Percentiles rank a stretch among this genome's conserved stretches.
Conservation (phyloP, 1,140 invertebrate genomes). For the Hetaerina americana region DNA sequence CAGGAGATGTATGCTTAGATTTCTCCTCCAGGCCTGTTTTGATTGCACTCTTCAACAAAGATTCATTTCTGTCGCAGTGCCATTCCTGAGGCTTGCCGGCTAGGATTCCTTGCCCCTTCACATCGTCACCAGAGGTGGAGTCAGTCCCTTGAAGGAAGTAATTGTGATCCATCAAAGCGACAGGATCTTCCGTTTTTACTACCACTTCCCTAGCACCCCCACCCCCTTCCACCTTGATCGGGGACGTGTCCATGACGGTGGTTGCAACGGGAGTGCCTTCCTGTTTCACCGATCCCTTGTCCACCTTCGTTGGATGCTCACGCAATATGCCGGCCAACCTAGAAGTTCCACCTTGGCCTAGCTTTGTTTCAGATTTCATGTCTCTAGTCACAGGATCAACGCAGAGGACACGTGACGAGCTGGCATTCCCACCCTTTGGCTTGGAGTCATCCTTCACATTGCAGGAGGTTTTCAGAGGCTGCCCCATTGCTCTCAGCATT, state of each 20-base stretch:
- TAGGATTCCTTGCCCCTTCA: not conserved
- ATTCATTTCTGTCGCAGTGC: not conserved
- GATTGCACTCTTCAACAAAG: not conserved
- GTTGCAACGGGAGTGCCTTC: no score
- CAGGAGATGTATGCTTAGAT: conserved; percentile 11
- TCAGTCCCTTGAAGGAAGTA: not conserved
- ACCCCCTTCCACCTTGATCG: not conserved
- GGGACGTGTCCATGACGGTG: no score
- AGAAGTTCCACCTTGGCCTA: no score
- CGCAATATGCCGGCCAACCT: no score
- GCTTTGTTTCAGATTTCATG: not conserved
- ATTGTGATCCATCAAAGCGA: not conserved
- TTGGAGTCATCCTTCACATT: not conserved
- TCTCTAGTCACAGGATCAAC: not conserved
- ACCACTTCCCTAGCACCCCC: not conserved
- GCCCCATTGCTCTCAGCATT: not conserved
- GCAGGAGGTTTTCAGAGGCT: no score
- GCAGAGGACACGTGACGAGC: not conserved
- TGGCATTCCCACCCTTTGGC: not conserved
- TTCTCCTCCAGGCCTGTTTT: not conserved
- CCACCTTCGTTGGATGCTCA: no score
- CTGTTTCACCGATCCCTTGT: no score
- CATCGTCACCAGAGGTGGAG: not conserved
- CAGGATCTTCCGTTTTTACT: not conserved
- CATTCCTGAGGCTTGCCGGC: not conserved